phyloP scores from a whole-genome alignment of 1,140 invertebrate species.

The Drosophila pachea region DNA sequence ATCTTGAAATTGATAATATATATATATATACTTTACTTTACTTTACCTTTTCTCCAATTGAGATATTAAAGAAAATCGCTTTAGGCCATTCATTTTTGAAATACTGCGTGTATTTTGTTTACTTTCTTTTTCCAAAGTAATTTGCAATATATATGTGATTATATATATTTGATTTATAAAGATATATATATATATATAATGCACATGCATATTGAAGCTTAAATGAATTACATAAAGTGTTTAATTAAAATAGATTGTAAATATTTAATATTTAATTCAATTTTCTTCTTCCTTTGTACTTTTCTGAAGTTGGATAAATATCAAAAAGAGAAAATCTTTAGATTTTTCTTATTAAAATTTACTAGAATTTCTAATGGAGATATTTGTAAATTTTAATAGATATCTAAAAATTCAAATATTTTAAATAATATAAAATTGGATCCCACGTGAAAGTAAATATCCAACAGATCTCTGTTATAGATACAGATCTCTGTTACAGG shows the following conservation, averaged over 20 bases:
- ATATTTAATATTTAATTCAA: conserved; percentile 35
- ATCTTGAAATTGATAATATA: conserved; percentile 16
- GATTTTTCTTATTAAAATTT: background rate
- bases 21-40: conserved; percentile 34
- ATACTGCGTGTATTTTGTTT: conserved; percentile 37
- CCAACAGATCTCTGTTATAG: no score
- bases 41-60: background rate
- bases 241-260: conserved; percentile 31
- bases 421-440: no score
- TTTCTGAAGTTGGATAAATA: conserved; percentile 16
- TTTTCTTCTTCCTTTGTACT: conserved; percentile 11
- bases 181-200: conserved; percentile 37
- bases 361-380: background rate
- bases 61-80: background rate
- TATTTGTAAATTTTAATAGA: background rate
- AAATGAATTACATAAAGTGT: conserved; percentile 49
- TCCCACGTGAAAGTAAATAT: no score
- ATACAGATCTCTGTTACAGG: no score
- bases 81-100: background rate
- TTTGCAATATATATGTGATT: conserved; percentile 42
- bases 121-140: conserved; percentile 37
- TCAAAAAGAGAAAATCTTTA: background rate
- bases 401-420: no score
- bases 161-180: conserved; percentile 13
- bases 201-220: conserved; percentile 49